Base-by-base conservation (phyloP, 2,113 vertebrate genomes). In the Crotalus tigris region DNA sequence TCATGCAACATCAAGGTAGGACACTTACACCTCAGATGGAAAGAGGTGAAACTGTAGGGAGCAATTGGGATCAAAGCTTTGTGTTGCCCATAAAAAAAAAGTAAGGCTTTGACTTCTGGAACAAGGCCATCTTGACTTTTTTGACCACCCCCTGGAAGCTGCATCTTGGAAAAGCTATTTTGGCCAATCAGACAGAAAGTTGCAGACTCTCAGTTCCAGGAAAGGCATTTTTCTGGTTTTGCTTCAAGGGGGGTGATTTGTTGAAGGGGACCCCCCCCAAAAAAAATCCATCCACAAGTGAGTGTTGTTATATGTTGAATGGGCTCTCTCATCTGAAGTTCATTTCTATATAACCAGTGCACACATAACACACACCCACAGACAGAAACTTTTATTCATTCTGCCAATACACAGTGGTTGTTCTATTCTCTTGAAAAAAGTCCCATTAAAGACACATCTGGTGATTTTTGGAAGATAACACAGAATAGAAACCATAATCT, bases 391-490 rank as follows among this genome's bases (percentile, higher is more conserved):
- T 23, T 26, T 59, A 26, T 17, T 49, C 51, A n/a, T 55, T 21
- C 24, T 17, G 46, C n/a, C 53, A 55, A 15, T 95, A 81, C 85
- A 90, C 93, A 93, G 6, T 87, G 51, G 85, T 89, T 88, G 88
- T 93, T 93, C 55, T 85, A 90, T 12, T 92, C 92, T 90, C 90
- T 44, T 26, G 91, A 94, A 94, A 92, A 86, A 85, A 12, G 2
- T 49, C 21, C 90, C 54, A 7, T 53, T 2, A 44, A 87, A 4
- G 58, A 51, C 64, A 93, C 91, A 53, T 88, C 0, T 0, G 39
- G 61, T 49, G 39, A n/a, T 46, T 33, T 39, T 53, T 39, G 11
- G 46, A n/a, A 13, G 21, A 7, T 29, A 49, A 49, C 46, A 49
- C 46, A 49, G 46, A 49, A 49, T 49, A 49, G 46, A 49, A 49